A percentile compares a stretch with the other conserved stretches of the same genome.
phyloP scores from a whole-genome alignment of 2,113 vertebrate genomes.

The Oplegnathus fasciatus region DNA sequence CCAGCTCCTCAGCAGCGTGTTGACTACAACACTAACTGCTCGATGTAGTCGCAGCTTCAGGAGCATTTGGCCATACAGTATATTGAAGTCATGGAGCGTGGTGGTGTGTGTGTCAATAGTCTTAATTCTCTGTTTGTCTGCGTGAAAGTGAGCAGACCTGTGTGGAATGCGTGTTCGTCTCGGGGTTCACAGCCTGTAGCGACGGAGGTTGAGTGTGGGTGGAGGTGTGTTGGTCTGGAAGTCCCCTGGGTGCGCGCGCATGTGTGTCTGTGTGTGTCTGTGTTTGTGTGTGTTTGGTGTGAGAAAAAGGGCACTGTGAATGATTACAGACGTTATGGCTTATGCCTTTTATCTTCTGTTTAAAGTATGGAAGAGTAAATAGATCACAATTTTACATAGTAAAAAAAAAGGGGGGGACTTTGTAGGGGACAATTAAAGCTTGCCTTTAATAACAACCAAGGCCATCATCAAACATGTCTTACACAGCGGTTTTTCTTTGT shows the following conservation, averaged over 20 bases:
- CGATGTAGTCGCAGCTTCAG: neutral
- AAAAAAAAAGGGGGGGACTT: neutral
- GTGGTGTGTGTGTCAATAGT: neutral
- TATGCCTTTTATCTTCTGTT: slow-evolving; percentile 48
- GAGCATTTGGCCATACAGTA: neutral
- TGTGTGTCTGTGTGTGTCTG: slow-evolving; percentile 14
- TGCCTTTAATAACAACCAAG: slow-evolving; percentile 46
- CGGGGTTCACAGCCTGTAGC: slow-evolving; percentile 39
- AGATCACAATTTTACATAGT: slow-evolving; percentile 17
- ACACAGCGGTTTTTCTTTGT: slow-evolving; percentile 52
- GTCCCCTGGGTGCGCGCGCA: slow-evolving; percentile 62
- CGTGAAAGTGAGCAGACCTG: slow-evolving; percentile 54
- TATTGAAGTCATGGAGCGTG: neutral
- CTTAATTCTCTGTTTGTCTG: slow-evolving; percentile 23
- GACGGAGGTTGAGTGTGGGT: slow-evolving; percentile 59
- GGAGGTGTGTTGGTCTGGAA: slow-evolving; percentile 75
- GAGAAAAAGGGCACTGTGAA: slow-evolving; percentile 36
- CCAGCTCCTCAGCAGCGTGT: neutral
- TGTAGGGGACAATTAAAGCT: slow-evolving; percentile 38
- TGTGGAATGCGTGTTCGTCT: slow-evolving; percentile 59
- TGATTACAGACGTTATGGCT: slow-evolving; percentile 49
- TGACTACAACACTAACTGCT: neutral
- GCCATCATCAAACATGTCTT: slow-evolving; percentile 59
- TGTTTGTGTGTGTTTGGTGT: slow-evolving; percentile 38
- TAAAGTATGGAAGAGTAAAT: slow-evolving; percentile 53